These are phyloP conservation scores for Metaphire vulgaris DNA, from an alignment of 1,140 invertebrate species.

Conservation along the genomic window DNA sequence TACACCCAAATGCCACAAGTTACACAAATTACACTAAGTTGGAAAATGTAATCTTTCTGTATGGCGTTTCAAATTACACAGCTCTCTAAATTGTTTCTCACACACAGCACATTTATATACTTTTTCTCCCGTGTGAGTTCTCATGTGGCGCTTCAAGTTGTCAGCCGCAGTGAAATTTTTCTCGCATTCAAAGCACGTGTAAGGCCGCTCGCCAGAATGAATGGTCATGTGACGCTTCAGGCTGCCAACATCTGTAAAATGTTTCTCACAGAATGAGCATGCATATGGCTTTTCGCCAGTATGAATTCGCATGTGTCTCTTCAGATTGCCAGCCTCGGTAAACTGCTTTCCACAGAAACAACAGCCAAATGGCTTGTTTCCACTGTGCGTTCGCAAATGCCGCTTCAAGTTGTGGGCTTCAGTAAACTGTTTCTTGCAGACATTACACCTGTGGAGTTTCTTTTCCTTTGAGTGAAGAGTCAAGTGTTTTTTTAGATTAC, in stretches of 20 bases:
- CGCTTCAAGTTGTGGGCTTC: slow-evolving; percentile 61
- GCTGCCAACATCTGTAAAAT: slow-evolving; percentile 61
- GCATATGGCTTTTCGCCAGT: slow-evolving; percentile 98
- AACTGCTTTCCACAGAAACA: slow-evolving; percentile 64
- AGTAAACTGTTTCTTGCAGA: slow-evolving; percentile 86
- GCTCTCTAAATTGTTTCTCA: slow-evolving; percentile 51
- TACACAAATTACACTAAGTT: too few relatives aligned
- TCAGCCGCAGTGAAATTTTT: slow-evolving; percentile 81
- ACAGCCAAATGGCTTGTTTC: slow-evolving; percentile 68
- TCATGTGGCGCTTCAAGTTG: slow-evolving; percentile 70
- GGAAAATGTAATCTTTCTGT: slow-evolving; percentile 14
- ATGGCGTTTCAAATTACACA: slow-evolving; percentile 22
- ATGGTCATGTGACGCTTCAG: slow-evolving; percentile 32
- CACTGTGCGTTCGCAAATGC: slow-evolving; percentile 89
- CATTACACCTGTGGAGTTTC: slow-evolving; percentile 34
- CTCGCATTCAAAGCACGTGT: slow-evolving; percentile 68
- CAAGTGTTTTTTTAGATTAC: slow-evolving; percentile 95
- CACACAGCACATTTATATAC: slow-evolving; percentile 71
- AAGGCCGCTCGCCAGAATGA: slow-evolving; percentile 41
- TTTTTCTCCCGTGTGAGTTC: slow-evolving; percentile 74
- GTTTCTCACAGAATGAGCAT: slow-evolving; percentile 89
- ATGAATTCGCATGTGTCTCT: slow-evolving; percentile 98
- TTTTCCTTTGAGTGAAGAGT: slow-evolving; percentile 68
- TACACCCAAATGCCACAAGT: too few relatives aligned
- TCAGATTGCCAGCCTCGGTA: slow-evolving; percentile 98